Evolutionary conservation across 2,888 invertebrate genomes (phyloP).

Genomic region (Agapetus fuscipes): DNA sequence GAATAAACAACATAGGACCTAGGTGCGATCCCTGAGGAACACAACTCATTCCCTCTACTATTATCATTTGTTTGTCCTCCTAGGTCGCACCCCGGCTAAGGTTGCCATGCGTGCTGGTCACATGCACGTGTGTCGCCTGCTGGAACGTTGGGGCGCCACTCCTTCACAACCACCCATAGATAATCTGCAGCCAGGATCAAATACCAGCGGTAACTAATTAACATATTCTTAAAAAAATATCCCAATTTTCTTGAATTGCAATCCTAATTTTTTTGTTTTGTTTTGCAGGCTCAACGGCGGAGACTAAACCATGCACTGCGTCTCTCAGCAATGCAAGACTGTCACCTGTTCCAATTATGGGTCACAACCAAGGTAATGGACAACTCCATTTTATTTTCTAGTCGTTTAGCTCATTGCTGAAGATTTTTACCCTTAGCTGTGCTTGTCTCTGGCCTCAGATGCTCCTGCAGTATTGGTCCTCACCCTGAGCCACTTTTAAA

Average conservation of each 20-base stretch:
- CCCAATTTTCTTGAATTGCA: slow-evolving; percentile 4
- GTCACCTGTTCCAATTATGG: slow-evolving; percentile 32
- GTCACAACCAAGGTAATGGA: slow-evolving; percentile 40
- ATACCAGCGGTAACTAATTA: slow-evolving; percentile 14
- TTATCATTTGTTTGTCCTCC: neutral
- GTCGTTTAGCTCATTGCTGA: too few relatives aligned
- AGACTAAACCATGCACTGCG: slow-evolving; percentile 53
- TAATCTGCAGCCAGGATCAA: slow-evolving; percentile 16
- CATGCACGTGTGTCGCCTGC: slow-evolving; percentile 67
- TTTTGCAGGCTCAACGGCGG: slow-evolving; percentile 46
- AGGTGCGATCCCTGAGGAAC: too few relatives aligned
- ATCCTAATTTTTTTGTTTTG: slow-evolving; percentile 3
- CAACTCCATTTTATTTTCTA: too few relatives aligned
- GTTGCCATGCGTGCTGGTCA: slow-evolving; percentile 90
- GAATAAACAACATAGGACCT: too few relatives aligned
- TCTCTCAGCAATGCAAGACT: slow-evolving; percentile 36
- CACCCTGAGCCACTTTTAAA: too few relatives aligned
- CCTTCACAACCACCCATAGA: slow-evolving; percentile 22
- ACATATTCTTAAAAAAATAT: too few relatives aligned
- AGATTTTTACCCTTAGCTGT: too few relatives aligned
- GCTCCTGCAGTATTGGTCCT: too few relatives aligned
- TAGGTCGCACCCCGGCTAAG: slow-evolving; percentile 67
- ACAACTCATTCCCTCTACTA: too few relatives aligned
- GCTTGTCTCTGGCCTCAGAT: too few relatives aligned
- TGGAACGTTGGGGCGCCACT: slow-evolving; percentile 54